Conservation (phyloP, 2,113 vertebrate genomes). For the Thamnaconus septentrionalis region DNA sequence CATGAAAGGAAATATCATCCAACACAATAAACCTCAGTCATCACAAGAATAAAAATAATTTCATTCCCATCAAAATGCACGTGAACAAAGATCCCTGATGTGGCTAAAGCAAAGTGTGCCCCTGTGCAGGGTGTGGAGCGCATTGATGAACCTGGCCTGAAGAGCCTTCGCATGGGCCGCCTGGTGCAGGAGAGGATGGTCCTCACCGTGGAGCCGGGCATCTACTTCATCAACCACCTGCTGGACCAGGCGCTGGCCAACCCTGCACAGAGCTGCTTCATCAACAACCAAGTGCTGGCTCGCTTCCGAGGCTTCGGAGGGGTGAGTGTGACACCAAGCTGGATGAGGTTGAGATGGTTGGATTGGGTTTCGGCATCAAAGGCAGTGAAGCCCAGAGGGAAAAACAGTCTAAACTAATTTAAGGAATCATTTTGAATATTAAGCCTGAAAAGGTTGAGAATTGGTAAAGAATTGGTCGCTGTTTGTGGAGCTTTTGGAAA, state of each 20-base stretch:
- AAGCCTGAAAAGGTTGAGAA: too few relatives aligned
- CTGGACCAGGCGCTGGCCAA: constrained; percentile 86
- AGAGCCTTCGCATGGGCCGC: constrained; percentile 86
- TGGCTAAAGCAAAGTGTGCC: not conserved
- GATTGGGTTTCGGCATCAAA: too few relatives aligned
- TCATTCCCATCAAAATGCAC: too few relatives aligned
- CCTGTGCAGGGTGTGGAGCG: constrained; percentile 83
- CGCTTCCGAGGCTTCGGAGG: constrained; percentile 89
- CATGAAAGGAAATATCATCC: too few relatives aligned
- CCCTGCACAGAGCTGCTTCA: constrained; percentile 82
- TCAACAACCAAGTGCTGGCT: constrained; percentile 80
- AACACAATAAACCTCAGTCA: too few relatives aligned
- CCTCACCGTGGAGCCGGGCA: constrained; percentile 92
- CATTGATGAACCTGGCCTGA: constrained; percentile 82
- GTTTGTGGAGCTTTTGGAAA: too few relatives aligned
- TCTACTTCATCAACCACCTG: constrained; percentile 94
- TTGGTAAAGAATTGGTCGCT: too few relatives aligned
- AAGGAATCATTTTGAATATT: too few relatives aligned
- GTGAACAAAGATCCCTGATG: too few relatives aligned
- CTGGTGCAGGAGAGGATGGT: constrained; percentile 88
- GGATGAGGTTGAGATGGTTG: not conserved
- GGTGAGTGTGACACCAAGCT: constrained; percentile 73
- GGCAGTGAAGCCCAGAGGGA: too few relatives aligned
- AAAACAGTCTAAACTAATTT: too few relatives aligned
- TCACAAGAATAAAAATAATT: too few relatives aligned